Base-by-base conservation (phyloP, 2,888 invertebrate genomes). In the Orchesellides sinensis region DNA sequence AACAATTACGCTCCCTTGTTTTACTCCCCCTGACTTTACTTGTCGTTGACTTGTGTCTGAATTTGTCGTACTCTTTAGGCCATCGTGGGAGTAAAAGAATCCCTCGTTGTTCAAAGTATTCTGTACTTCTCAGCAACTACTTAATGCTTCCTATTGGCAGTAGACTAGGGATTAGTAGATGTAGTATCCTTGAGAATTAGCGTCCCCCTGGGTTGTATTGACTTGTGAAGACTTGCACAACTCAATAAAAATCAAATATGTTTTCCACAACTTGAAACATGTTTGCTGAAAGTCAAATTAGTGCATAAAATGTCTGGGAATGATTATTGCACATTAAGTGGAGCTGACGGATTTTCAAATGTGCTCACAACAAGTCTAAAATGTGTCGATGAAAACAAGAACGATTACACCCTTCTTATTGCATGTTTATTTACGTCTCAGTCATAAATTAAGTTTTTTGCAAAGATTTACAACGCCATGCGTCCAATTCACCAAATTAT, bases 361-460 rank as follows among this genome's bases (percentile, higher is more conserved):
- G 14, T 32, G 32, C 61, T 8, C 29, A 40, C n/a, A n/a, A 40
- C 40, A n/a, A 40, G 40, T 40, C 40, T 14, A 40, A n/a, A 32
- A 5, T 5, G 10, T 6, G 32, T 32, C 32, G 32, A 32, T 21
- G 29, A n/a, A 32, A 72, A 14, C 59, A 17, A 27, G 72, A 61
- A 5, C 47, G 63, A 35, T 35, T 63, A 40, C 40, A 32, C 40
- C 63, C 19, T 59, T 66, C 66, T 68, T 56, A 21, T 56, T 29
- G 27, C 75, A 47, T 77, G 75, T 77, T 77, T 77, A 77, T 77
- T 77, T 77, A 77, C 75, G 68, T 32, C 56, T 40, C 17, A 47
- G 75, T 54, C 66, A 77, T 77, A 77, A 77, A 77, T 77, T 77
- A 77, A 66, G 75, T 32, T 68, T 77, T 77, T 40, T 45, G 54